Conservation (phyloP, 2,888 invertebrate species). For the Teinopalpus imperialis region DNA sequence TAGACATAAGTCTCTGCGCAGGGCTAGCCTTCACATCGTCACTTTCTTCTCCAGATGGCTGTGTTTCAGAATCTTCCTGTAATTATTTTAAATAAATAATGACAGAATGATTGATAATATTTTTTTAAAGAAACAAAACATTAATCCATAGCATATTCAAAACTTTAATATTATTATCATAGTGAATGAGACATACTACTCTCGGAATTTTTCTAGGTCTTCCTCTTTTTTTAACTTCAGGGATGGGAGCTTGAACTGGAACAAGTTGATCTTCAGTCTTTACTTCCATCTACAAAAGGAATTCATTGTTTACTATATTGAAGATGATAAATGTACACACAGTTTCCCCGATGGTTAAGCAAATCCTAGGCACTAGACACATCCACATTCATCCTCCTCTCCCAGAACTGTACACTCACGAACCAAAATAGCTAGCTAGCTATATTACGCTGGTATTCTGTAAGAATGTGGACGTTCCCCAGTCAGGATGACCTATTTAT, state of each 20-base stretch:
- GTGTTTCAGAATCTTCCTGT: slow-evolving; percentile 66
- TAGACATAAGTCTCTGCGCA: slow-evolving; percentile 43
- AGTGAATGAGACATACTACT: slow-evolving; percentile 16
- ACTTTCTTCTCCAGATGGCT: slow-evolving; percentile 72
- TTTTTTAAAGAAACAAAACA: slow-evolving; percentile 9
- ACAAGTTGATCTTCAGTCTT: slow-evolving; percentile 71
- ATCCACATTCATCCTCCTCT: too few species aligned
- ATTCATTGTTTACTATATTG: too few species aligned
- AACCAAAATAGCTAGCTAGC: too few species aligned
- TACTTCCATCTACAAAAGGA: slow-evolving; percentile 57
- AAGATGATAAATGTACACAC: too few species aligned
- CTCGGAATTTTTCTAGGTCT: slow-evolving; percentile 54
- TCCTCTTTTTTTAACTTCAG: slow-evolving; percentile 56
- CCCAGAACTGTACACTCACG: too few species aligned
- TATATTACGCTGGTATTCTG: too few species aligned
- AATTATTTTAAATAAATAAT: slow-evolving; percentile 29
- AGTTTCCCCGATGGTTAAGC: too few species aligned
- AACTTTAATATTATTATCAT: too few species aligned
- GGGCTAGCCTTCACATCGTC: slow-evolving; percentile 56
- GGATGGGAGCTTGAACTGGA: slow-evolving; percentile 50
- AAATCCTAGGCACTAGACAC: too few species aligned
- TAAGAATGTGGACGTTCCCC: too few species aligned
- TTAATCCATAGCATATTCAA: too few species aligned
- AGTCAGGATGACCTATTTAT: too few species aligned
- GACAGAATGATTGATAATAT: not conserved